phyloP scores from a whole-genome alignment of 2,797 vertebrate species.

The Girardinus metallicus region DNA sequence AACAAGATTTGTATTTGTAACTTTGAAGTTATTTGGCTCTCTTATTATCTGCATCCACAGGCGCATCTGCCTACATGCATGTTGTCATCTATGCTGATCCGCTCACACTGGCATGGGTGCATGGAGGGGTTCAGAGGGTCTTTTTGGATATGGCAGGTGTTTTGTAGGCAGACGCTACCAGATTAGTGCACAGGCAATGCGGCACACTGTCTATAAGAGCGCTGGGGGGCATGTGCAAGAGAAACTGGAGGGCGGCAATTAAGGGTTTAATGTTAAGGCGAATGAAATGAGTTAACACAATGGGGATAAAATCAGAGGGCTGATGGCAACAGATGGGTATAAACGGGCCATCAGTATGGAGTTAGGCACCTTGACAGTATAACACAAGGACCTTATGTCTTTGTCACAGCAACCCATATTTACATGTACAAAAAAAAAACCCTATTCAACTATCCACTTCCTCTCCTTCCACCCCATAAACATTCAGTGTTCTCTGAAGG shows the following conservation, averaged over 20 bases:
- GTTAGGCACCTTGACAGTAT: constrained; percentile 63
- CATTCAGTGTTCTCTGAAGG: constrained; percentile 46
- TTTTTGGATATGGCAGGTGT: constrained; percentile 76
- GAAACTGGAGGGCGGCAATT: constrained; percentile 79
- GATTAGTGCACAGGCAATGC: constrained; percentile 77
- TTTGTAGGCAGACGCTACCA: constrained; percentile 76
- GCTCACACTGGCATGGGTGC: constrained; percentile 50
- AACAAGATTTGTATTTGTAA: constrained; percentile 32
- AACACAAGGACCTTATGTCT: constrained; percentile 68
- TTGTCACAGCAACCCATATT: constrained; percentile 56
- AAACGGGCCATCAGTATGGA: constrained; percentile 73
- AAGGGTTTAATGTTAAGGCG: constrained; percentile 79
- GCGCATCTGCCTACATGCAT: constrained; percentile 50
- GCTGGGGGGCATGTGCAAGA: constrained; percentile 56
- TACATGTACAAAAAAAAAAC: constrained; percentile 11
- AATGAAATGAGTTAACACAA: constrained; percentile 82
- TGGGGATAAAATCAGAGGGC: constrained; percentile 79
- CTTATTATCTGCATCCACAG: constrained; percentile 34
- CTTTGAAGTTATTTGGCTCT: constrained; percentile 42
- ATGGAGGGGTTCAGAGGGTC: constrained; percentile 61
- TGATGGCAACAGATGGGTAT: constrained; percentile 81
- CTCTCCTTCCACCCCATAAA: constrained; percentile 42
- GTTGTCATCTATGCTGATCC: constrained; percentile 52
- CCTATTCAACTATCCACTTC: constrained; percentile 31
- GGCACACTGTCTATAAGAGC: constrained; percentile 72